Conservation (phyloP, 2,113 vertebrate species). For the Camelus dromedarius region DNA sequence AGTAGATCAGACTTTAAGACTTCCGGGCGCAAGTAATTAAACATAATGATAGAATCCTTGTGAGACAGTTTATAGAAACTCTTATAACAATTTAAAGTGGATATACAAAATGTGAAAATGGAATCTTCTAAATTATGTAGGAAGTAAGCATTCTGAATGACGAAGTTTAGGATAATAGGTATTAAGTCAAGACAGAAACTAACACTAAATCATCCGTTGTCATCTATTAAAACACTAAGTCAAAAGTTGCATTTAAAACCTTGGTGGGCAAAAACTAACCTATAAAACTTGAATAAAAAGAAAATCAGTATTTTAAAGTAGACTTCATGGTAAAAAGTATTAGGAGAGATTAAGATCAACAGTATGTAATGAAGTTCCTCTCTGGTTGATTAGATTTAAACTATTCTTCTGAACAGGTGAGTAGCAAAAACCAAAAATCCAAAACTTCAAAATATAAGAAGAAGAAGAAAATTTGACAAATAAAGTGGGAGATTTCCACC, state of each 20-base stretch:
- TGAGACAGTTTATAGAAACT: background rate
- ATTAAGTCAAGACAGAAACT: background rate
- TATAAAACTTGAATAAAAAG: background rate
- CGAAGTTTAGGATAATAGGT: background rate
- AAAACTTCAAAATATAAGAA: conserved; percentile 11
- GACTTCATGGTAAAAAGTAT: background rate
- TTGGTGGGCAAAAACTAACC: background rate
- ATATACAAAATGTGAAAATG: background rate
- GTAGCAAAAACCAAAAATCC: background rate
- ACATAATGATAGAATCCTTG: background rate
- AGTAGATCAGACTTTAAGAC: background rate
- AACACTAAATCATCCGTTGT: background rate
- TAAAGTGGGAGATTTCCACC: background rate
- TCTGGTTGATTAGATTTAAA: background rate
- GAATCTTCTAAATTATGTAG: background rate
- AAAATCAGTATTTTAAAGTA: conserved; percentile 29
- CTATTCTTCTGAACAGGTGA: background rate
- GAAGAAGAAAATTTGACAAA: background rate
- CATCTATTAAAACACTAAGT: background rate
- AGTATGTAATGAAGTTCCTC: background rate
- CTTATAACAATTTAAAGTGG: conserved; percentile 1
- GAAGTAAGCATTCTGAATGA: background rate
- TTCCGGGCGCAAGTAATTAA: background rate
- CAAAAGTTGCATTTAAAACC: background rate
- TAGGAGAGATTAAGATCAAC: background rate